Evolutionary conservation across 2,113 vertebrate species (phyloP).

Genomic region (Ceyx cyanopectus): DNA sequence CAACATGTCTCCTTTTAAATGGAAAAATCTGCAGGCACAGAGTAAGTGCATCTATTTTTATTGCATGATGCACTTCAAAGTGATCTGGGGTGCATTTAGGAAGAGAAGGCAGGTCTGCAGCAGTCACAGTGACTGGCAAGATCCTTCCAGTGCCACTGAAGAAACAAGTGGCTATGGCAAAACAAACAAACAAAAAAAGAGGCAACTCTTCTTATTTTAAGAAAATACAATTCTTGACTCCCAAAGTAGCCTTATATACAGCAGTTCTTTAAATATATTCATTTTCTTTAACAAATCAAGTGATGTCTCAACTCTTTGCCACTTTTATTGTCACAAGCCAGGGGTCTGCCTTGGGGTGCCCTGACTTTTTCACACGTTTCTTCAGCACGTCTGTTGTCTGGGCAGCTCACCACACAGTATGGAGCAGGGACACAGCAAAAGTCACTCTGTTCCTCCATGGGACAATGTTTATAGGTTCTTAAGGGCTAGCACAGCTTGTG

Average conservation of each 20-base stretch:
- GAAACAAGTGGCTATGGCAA: neutral
- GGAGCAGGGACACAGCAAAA: neutral
- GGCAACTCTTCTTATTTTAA: neutral
- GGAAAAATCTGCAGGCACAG: neutral
- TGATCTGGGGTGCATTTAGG: neutral
- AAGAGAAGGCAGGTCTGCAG: neutral
- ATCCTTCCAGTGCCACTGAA: neutral
- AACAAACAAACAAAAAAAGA: neutral
- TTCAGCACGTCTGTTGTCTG: neutral
- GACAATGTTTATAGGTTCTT: neutral
- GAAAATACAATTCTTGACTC: neutral
- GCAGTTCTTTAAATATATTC: neutral
- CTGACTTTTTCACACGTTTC: neutral
- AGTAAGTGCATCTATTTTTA: neutral
- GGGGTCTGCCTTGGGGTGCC: neutral
- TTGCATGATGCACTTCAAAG: neutral
- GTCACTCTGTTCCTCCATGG: neutral
- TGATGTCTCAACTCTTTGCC: neutral
- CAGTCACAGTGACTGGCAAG: neutral
- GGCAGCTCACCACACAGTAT: too few species aligned
- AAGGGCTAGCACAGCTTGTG: neutral
- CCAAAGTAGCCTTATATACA: neutral
- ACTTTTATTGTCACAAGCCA: neutral
- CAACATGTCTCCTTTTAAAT: conserved; percentile 18
- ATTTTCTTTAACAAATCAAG: neutral